Evolutionary conservation across 2,113 vertebrate species (phyloP).

Genomic region (Saccopteryx bilineata): DNA sequence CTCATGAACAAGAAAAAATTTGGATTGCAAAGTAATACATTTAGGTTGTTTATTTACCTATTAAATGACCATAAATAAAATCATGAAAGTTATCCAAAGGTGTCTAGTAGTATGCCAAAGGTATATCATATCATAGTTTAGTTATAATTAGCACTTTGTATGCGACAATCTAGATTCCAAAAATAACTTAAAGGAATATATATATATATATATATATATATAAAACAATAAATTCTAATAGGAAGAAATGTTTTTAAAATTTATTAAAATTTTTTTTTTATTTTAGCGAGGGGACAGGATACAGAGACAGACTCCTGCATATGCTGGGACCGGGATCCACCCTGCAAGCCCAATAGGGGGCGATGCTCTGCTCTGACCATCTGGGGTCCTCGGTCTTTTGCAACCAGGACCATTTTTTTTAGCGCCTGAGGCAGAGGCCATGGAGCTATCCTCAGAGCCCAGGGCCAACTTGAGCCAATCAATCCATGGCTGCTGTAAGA

Average conservation of each 20-base stretch:
- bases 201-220: neutral
- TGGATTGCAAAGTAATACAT: neutral
- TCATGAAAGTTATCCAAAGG: neutral
- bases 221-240: neutral
- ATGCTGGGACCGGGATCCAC: too few species aligned
- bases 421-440: too few species aligned
- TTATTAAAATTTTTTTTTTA: too few species aligned
- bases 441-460: too few species aligned
- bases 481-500: too few species aligned
- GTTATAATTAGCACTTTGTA: neutral
- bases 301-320: too few species aligned
- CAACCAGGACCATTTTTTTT: too few species aligned
- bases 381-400: too few species aligned
- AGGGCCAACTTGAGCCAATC: too few species aligned
- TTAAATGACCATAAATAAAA: neutral
- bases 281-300: too few species aligned
- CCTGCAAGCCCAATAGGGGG: too few species aligned
- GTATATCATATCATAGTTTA: neutral
- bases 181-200: neutral
- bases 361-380: too few species aligned
- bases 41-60: neutral
- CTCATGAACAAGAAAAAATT: neutral
- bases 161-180: neutral
- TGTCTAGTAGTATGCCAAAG: neutral
- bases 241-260: conserved; percentile 25